These are phyloP conservation scores for Amia ocellicauda DNA, from an alignment of 2,113 vertebrate genomes.

Conservation along the genomic window DNA sequence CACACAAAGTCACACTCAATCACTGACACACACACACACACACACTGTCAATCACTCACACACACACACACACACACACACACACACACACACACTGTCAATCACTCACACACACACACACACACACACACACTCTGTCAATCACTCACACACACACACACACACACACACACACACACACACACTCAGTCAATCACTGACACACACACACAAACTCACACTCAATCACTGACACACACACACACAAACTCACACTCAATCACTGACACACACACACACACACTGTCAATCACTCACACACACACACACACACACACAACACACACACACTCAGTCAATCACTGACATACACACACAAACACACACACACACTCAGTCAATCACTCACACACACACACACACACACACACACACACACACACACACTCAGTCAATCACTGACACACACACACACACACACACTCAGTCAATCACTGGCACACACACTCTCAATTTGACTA, in stretches of 20 bases:
- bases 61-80: slow-evolving; percentile 8
- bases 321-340: not conserved
- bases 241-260: too few relatives aligned
- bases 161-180: slow-evolving; percentile 2
- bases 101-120: not conserved
- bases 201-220: too few relatives aligned
- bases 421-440: slow-evolving; percentile 2
- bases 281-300: not conserved
- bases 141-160: slow-evolving; percentile 2
- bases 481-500: not conserved
- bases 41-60: too few relatives aligned
- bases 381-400: slow-evolving; percentile 10
- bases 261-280: not conserved
- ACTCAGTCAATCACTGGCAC: slow-evolving; percentile 35
- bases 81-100: too few relatives aligned
- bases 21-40: not conserved
- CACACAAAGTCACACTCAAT: slow-evolving; percentile 7
- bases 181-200: too few relatives aligned
- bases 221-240: too few relatives aligned
- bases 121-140: slow-evolving; percentile 15
- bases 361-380: too few relatives aligned
- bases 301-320: not conserved
- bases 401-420: slow-evolving; percentile 5
- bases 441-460: slow-evolving; percentile 28
- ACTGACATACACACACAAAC: too few relatives aligned